phyloP scores from a whole-genome alignment of 2,797 vertebrate species.

The Gadopsis bispinosus region DNA sequence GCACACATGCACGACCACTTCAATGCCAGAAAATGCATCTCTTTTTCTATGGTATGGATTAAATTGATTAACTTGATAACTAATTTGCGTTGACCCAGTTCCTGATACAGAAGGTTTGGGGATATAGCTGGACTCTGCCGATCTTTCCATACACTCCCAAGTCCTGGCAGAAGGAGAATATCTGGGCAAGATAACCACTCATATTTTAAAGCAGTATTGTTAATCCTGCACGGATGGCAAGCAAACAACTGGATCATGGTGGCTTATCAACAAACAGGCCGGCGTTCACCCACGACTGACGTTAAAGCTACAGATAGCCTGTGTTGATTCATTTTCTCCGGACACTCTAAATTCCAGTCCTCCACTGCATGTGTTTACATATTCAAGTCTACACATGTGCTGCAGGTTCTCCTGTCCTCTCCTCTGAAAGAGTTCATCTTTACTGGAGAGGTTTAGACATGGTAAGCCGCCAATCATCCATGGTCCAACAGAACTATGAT shows the following conservation, averaged over 20 bases:
- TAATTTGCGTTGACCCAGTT: background rate
- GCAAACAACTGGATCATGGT: background rate
- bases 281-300: background rate
- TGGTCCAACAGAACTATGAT: background rate
- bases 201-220: conserved; percentile 10
- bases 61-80: background rate
- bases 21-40: background rate
- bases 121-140: background rate
- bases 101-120: background rate
- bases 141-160: background rate
- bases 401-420: background rate
- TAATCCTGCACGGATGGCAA: background rate
- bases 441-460: background rate
- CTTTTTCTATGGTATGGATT: background rate
- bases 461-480: background rate
- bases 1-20: background rate
- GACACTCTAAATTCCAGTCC: background rate
- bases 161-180: background rate
- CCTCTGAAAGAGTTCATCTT: background rate
- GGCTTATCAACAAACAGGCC: background rate
- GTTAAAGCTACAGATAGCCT: background rate
- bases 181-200: background rate
- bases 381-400: conserved; percentile 3
- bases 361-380: background rate
- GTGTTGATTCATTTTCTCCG: background rate